Base-by-base conservation (phyloP, 2,797 vertebrate genomes). In the Lemur catta region DNA sequence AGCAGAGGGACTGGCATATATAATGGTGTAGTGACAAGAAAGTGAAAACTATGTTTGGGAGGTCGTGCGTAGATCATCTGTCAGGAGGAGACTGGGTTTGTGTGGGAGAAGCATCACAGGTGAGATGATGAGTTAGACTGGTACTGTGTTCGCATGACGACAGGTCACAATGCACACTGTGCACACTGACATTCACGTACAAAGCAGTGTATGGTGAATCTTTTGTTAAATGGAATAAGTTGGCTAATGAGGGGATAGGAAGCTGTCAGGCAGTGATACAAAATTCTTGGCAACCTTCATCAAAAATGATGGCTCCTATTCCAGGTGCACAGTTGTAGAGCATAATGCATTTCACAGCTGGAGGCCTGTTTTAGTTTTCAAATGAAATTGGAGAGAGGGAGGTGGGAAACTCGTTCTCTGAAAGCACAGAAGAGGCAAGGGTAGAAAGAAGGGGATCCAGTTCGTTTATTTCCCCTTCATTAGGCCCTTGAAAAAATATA, bases 391-490 rank as follows among this genome's bases (percentile, higher is more conserved):
- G 79, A 90, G 80, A 95, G n/a, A 59, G 18, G 43, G 63, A 84
- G 26, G 57, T 80, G 35, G 50, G 43, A 71, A 46, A 41, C 4
- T 22, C 61, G 13, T 38, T 18, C 46, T 88, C 43, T 59, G n/a
- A 55, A 20, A 89, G 52, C 46, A 30, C n/a, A 52, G 57, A 7
- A 20, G 90, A 84, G 41, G 22, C 59, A 72, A 63, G 48, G 28
- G n/a, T 80, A 20, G 55, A 67, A 79, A 78, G 72, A 76, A 78
- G 28, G 18, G n/a, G 72, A 65, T 79, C 18, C 55, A 30, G 35
- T 43, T 94, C 65, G 63, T 93, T 84, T 79, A 71, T 93, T 95
- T 94, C 74, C 35, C 67, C 89, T 89, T 95, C 88, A 86, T 80
- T 81, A 80, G 30, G 55, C 28, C 6, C 55, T 50, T 96, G 75